A percentile compares a stretch with the other conserved stretches of the same genome.
Evolutionary conservation across 2,888 invertebrate genomes (phyloP).

Genomic region (Erebia palarica): DNA sequence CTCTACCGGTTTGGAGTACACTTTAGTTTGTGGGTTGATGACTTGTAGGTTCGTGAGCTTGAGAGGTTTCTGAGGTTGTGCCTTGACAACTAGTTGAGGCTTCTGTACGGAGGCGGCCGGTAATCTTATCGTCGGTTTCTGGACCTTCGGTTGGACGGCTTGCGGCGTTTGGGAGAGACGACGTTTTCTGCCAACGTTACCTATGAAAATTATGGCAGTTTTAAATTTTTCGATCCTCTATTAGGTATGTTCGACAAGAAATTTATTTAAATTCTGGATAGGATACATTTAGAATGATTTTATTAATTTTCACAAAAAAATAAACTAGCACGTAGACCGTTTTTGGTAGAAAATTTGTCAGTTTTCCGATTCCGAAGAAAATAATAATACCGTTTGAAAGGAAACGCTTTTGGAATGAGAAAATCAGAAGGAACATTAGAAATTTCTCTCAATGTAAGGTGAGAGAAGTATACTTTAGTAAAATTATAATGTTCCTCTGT

Average conservation of each 20-base stretch:
- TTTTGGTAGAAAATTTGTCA: too few species aligned
- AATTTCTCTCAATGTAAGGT: too few species aligned
- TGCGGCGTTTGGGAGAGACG: conserved; percentile 72
- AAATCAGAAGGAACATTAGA: too few species aligned
- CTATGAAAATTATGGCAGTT: conserved; percentile 47
- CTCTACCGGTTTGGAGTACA: conserved; percentile 75
- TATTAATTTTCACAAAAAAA: too few species aligned
- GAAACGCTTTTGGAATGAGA: too few species aligned
- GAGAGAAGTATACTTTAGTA: too few species aligned
- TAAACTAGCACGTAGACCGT: too few species aligned
- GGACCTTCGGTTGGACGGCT: conserved; percentile 70
- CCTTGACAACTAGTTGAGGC: conserved; percentile 73
- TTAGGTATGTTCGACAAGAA: too few species aligned
- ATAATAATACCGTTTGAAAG: too few species aligned
- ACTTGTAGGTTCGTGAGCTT: conserved; percentile 76
- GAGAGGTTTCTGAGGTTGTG: conserved; percentile 71
- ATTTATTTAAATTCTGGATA: neutral
- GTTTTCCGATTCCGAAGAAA: too few species aligned
- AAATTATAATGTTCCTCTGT: too few species aligned
- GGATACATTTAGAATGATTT: too few species aligned
- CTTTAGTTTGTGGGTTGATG: conserved; percentile 66
- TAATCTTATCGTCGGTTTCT: conserved; percentile 66
- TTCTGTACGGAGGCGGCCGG: conserved; percentile 58
- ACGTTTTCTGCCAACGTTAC: conserved; percentile 70
- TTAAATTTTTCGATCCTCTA: neutral